Base-by-base conservation (phyloP, 2,797 vertebrate genomes). In the Discoglossus pictus region DNA sequence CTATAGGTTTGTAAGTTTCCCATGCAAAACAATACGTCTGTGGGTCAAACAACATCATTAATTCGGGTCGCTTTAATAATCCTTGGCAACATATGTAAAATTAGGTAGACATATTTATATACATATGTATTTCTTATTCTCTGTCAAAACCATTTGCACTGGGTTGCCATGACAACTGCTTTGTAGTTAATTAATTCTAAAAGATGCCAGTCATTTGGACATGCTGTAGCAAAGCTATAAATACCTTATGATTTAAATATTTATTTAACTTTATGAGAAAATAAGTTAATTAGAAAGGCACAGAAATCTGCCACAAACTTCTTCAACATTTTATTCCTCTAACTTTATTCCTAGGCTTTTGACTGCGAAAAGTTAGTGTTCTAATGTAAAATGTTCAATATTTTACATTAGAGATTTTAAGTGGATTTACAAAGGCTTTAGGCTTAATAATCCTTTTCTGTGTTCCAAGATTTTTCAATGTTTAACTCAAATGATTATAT, bases 61-160 rank as follows among this genome's bases (percentile, higher is more conserved):
- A 55, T 55, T 55, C 21, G 39, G 40, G 40, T 18, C 50, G 2
- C 40, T 62, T 31, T 23, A 38, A 16, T 24, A 61, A n/a, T 27
- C 31, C 58, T 46, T 68, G 21, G 66, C 42, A 62, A 62, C 58
- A 48, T 69, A 62, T 69, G 59, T 47, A 44, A 48, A 25, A 27
- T 62, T 61, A 69, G 55, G 50, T 39, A 61, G 58, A 61, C 55
- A 69, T 62, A 69, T 69, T 61, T 69, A 55, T 61, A 69, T 62
- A 69, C 66, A 69, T 69, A 69, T 69, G 58, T 62, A 62, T 62
- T 38, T 54, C 40, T 54, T 69, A 35, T 35, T 52, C 23, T 69
- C 40, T 61, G 46, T 61, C 47, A 54, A 69, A 69, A 55, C 31
- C 42, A 47, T 61, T 61, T 55, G 11, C 59, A 12, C 9, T 31